These are phyloP conservation scores for Tiphia femorata DNA, from an alignment of 2,888 invertebrate genomes.

Conservation along the genomic window DNA sequence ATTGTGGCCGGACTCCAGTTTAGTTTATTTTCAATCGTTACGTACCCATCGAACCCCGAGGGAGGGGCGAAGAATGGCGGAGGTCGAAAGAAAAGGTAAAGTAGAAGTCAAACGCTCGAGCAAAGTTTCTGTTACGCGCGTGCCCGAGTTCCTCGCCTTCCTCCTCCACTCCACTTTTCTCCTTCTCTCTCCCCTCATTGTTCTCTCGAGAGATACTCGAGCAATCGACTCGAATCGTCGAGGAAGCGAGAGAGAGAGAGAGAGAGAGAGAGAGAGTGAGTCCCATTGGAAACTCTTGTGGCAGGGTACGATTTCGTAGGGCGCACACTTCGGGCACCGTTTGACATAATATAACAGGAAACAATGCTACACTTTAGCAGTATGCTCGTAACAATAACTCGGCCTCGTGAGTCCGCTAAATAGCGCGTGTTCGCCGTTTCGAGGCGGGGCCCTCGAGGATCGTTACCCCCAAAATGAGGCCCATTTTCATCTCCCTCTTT, in stretches of 20 bases:
- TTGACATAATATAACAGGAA: too few species aligned
- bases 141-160: too few species aligned
- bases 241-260: conserved; percentile 24
- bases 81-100: conserved; percentile 13
- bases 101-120: conserved; percentile 13
- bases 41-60: conserved; percentile 6
- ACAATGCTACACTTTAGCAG: conserved; percentile 42
- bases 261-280: conserved; percentile 4
- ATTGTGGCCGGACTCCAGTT: conserved; percentile 1
- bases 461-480: conserved; percentile 8
- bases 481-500: conserved; percentile 2
- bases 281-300: not conserved
- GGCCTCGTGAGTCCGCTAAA: conserved; percentile 15
- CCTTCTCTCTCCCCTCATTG: too few species aligned
- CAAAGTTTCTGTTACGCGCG: conserved; percentile 28
- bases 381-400: conserved; percentile 33
- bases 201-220: too few species aligned
- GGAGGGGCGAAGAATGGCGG: too few species aligned
- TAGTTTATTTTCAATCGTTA: conserved; percentile 29
- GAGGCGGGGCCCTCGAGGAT: conserved; percentile 15
- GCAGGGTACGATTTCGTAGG: not conserved
- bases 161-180: conserved; percentile 22
- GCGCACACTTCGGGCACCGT: too few species aligned
- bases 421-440: conserved; percentile 24
- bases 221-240: too few species aligned